These are phyloP conservation scores for Scaptomyza reducta DNA, from an alignment of 2,888 invertebrate species.

Conservation along the genomic window DNA sequence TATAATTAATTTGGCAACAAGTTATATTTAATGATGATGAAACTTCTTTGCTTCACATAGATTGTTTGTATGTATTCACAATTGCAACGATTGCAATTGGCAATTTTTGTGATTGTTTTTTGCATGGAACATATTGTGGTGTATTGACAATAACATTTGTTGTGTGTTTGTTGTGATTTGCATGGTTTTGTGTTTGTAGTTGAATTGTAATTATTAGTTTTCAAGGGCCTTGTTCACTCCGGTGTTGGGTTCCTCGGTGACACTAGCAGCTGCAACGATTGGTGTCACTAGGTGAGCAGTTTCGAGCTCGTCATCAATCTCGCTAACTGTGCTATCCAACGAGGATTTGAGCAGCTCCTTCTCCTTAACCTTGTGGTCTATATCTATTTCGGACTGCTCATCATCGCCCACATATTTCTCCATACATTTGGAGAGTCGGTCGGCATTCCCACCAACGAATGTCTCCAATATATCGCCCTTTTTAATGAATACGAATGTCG, in stretches of 20 bases:
- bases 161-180: slow-evolving; percentile 4
- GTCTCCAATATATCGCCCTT: slow-evolving; percentile 88
- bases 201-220: slow-evolving; percentile 1
- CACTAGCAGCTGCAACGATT: background rate
- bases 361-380: background rate
- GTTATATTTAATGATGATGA: slow-evolving; percentile 27
- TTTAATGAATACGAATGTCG: slow-evolving; percentile 94
- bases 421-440: slow-evolving; percentile 88
- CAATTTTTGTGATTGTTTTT: too few relatives aligned
- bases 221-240: slow-evolving; percentile 17
- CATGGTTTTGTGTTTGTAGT: background rate
- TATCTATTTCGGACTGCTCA: slow-evolving; percentile 16
- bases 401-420: slow-evolving; percentile 84
- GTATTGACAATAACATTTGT: background rate
- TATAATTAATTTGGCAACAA: slow-evolving; percentile 14
- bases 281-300: background rate
- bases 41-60: background rate
- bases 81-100: too few relatives aligned
- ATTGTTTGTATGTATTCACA: too few relatives aligned
- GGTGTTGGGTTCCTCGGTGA: background rate
- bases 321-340: slow-evolving; percentile 8
- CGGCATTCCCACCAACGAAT: slow-evolving; percentile 91
- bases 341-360: slow-evolving; percentile 6
- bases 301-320: slow-evolving; percentile 21
- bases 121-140: background rate